Conservation (phyloP, 1,140 invertebrate species). For the Zeugodacus cucurbitae region DNA sequence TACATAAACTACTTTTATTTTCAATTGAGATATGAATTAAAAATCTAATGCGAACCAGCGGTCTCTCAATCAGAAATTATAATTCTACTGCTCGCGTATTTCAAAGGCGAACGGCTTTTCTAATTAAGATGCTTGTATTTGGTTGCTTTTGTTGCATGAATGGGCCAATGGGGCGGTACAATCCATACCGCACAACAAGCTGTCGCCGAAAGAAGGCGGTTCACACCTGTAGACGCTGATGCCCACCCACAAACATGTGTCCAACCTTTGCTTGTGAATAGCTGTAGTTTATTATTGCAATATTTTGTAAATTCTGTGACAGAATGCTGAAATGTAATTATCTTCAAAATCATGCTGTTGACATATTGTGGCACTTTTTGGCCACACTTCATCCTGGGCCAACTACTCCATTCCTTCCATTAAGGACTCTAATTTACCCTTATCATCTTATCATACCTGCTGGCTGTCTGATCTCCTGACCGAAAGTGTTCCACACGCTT, state of each 20-base stretch:
- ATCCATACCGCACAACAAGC: not conserved
- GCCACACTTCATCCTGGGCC: not conserved
- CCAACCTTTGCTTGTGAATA: not conserved
- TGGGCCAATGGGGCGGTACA: not conserved
- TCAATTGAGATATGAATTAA: too few species aligned
- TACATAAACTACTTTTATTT: too few species aligned
- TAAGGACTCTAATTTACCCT: not conserved
- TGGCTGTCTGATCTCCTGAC: not conserved
- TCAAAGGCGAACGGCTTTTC: too few species aligned
- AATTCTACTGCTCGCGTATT: too few species aligned
- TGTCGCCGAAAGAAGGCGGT: not conserved
- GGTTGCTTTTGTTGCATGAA: not conserved
- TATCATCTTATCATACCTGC: not conserved
- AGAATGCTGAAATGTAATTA: conserved; percentile 25
- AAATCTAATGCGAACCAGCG: too few species aligned
- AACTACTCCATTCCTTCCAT: not conserved
- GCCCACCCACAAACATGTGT: not conserved
- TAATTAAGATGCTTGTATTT: not conserved
- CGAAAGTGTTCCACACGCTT: not conserved
- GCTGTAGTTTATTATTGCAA: not conserved
- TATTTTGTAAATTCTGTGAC: not conserved
- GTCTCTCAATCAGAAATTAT: too few species aligned
- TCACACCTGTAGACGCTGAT: not conserved
- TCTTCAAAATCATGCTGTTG: not conserved
- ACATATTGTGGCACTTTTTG: not conserved